These are phyloP conservation scores for Leucopsar rothschildi DNA, from an alignment of 2,113 vertebrate species.

Conservation along the genomic window DNA sequence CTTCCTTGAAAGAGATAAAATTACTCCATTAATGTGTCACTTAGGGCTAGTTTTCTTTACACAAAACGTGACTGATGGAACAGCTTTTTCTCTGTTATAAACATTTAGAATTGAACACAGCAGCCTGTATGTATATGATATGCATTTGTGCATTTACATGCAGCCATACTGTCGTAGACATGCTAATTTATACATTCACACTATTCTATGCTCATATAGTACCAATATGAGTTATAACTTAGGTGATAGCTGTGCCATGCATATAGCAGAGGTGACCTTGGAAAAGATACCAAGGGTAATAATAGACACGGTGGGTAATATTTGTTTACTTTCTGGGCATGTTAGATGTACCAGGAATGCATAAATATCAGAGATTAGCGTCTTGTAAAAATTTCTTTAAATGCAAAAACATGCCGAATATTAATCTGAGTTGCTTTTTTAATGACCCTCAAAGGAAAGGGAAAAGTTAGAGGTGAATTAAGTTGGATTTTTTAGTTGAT, in stretches of 20 bases:
- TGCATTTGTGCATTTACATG: not conserved
- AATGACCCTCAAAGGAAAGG: not conserved
- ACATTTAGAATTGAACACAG: not conserved
- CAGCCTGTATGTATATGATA: not conserved
- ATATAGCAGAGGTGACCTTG: not conserved
- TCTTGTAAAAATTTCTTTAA: not conserved
- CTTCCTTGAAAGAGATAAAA: not conserved
- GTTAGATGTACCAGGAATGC: not conserved
- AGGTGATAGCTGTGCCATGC: not conserved
- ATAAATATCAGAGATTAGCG: not conserved
- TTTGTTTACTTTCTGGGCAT: not conserved
- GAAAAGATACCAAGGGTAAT: not conserved
- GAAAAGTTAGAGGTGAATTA: not conserved
- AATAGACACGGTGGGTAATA: not conserved
- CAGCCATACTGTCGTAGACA: not conserved
- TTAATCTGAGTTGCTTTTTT: not conserved
- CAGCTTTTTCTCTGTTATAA: not conserved
- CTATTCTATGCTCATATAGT: not conserved
- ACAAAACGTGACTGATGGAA: not conserved
- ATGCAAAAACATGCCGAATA: not conserved
- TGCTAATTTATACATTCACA: not conserved
- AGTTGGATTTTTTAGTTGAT: constrained; percentile 50
- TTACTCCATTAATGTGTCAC: not conserved
- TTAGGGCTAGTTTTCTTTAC: not conserved
- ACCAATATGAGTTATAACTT: not conserved